Evolutionary conservation across 1,140 invertebrate species (phyloP).

Genomic region (Drosophila willistoni): DNA sequence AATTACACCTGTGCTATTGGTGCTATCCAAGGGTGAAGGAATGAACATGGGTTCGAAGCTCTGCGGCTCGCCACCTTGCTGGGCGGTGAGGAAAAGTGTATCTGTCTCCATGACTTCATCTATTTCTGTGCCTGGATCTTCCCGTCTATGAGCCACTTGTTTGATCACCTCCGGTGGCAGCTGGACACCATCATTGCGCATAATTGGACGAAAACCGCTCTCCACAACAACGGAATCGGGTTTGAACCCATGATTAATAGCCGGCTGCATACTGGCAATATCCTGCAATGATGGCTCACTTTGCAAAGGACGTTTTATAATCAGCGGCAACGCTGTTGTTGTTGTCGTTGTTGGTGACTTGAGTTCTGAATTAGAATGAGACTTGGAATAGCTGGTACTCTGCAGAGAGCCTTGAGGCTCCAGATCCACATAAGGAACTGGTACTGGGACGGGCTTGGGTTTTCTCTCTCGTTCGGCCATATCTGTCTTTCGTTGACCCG

Average conservation of each 20-base stretch:
- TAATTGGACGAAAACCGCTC: constrained; percentile 92
- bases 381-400: constrained; percentile 32
- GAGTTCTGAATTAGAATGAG: constrained; percentile 38
- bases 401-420: constrained; percentile 59
- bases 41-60: constrained; percentile 90
- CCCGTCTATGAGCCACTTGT: constrained; percentile 83
- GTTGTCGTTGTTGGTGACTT: constrained; percentile 34
- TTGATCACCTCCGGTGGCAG: constrained; percentile 83
- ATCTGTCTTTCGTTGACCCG: constrained; percentile 50
- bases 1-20: constrained; percentile 78
- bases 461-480: constrained; percentile 25
- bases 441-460: constrained; percentile 62
- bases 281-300: constrained; percentile 84
- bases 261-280: constrained; percentile 84
- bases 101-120: constrained; percentile 84
- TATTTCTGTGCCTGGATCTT: constrained; percentile 84
- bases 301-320: constrained; percentile 68
- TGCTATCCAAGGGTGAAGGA: constrained; percentile 87
- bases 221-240: constrained; percentile 91
- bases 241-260: constrained; percentile 90
- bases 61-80: constrained; percentile 84
- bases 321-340: constrained; percentile 25
- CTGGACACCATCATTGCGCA: constrained; percentile 84
- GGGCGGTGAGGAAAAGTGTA: constrained; percentile 73
- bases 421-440: constrained; percentile 68